A percentile compares a stretch with the other conserved stretches of the same genome.
Conservation (phyloP, 2,888 invertebrate species). For the Parthenolecanium corni region DNA sequence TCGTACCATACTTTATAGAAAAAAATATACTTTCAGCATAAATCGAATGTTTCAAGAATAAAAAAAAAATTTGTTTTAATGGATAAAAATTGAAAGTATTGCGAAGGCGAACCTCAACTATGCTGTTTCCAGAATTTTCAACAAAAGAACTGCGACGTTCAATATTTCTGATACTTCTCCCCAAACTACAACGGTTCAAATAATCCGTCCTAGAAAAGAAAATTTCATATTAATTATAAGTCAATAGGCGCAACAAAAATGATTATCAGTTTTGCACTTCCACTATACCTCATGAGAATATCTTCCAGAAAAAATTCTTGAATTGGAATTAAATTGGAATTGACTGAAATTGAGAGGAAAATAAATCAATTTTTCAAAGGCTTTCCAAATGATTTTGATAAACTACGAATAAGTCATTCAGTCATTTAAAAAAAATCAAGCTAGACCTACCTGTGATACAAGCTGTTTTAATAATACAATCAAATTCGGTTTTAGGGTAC, state of each 20-base stretch:
- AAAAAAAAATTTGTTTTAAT: no score
- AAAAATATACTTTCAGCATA: no score
- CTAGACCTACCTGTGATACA: slow-evolving; percentile 3
- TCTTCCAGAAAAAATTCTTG: slow-evolving; percentile 22
- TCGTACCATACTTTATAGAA: no score
- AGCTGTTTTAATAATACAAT: slow-evolving; percentile 1
- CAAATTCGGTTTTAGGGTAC: slow-evolving; percentile 1
- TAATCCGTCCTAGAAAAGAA: slow-evolving; percentile 2
- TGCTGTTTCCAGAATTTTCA: not conserved
- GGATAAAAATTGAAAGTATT: no score
- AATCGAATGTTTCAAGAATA: no score
- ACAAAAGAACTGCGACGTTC: not conserved
- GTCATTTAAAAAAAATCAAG: not conserved
- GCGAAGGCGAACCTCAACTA: not conserved
- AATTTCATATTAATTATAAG: not conserved
- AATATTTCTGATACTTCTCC: no score
- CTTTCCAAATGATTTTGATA: no score
- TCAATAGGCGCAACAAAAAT: not conserved
- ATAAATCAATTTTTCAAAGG: no score
- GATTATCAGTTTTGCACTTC: no score
- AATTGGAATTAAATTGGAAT: slow-evolving; percentile 11
- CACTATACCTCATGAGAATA: slow-evolving; percentile 12
- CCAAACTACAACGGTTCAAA: not conserved
- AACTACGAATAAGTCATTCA: no score
- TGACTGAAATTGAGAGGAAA: slow-evolving; percentile 3